phyloP scores from a whole-genome alignment of 2,797 vertebrate genomes.

The Tapirus indicus region DNA sequence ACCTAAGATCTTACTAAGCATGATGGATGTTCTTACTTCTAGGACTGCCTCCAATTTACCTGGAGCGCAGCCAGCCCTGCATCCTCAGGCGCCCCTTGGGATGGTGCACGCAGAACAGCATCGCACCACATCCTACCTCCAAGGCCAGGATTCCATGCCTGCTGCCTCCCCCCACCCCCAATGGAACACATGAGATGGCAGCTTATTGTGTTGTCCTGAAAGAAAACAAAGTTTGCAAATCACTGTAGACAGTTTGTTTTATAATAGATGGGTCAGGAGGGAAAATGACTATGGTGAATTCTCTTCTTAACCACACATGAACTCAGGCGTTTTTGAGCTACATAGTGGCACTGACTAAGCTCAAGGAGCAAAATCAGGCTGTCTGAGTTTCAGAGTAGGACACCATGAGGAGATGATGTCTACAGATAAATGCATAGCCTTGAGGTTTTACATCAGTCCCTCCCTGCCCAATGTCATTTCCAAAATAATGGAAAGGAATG shows the following conservation, averaged over 20 bases:
- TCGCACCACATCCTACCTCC: not conserved
- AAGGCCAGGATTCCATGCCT: not conserved
- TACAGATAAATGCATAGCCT: not conserved
- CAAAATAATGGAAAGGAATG: not conserved
- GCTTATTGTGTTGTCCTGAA: not conserved
- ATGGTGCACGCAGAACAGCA: not conserved
- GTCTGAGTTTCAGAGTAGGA: not conserved
- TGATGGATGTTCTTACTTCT: conserved; percentile 32
- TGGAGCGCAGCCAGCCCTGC: not conserved
- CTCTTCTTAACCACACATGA: not conserved
- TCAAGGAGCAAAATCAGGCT: not conserved
- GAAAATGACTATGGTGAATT: not conserved
- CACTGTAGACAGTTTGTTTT: conserved; percentile 12
- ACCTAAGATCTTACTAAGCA: conserved; percentile 23
- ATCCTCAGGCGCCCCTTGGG: conserved; percentile 11
- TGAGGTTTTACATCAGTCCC: not conserved
- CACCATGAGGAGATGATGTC: not conserved
- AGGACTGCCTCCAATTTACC: conserved; percentile 29
- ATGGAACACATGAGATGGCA: not conserved
- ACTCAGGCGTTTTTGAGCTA: not conserved
- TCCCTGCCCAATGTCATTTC: not conserved
- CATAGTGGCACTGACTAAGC: not conserved
- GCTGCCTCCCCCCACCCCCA: not conserved
- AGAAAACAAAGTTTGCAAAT: conserved; percentile 34
- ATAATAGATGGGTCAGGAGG: not conserved